Evolutionary conservation across 2,888 invertebrate species (phyloP).

Genomic region (Heteromyza rotundicornis): DNA sequence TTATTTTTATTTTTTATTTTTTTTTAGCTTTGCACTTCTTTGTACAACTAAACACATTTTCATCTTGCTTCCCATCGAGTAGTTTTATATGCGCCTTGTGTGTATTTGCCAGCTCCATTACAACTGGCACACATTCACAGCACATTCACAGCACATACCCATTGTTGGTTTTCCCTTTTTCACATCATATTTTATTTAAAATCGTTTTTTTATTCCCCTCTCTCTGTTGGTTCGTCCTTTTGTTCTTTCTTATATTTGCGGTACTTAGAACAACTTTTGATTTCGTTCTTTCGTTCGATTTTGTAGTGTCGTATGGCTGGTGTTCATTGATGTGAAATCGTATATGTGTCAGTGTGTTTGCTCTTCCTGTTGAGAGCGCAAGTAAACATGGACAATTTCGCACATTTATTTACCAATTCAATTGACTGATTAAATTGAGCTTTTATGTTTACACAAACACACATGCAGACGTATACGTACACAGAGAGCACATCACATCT

Average conservation of each 20-base stretch:
- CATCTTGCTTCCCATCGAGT: too few relatives aligned
- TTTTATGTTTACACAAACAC: neutral
- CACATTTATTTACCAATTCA: conserved; percentile 16
- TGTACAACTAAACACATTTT: too few relatives aligned
- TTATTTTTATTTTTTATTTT: too few relatives aligned
- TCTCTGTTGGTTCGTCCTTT: too few relatives aligned
- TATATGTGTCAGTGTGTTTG: neutral
- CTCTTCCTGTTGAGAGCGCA: neutral
- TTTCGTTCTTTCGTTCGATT: neutral
- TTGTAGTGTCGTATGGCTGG: neutral
- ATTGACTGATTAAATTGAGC: conserved; percentile 17
- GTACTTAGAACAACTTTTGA: neutral
- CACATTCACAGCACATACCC: too few relatives aligned
- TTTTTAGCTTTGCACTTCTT: too few relatives aligned
- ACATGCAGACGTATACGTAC: too few relatives aligned
- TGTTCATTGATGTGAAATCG: neutral
- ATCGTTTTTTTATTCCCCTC: neutral
- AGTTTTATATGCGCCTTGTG: neutral
- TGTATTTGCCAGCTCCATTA: too few relatives aligned
- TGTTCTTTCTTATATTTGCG: neutral
- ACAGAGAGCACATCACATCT: too few relatives aligned
- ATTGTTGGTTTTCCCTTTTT: too few relatives aligned
- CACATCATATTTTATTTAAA: neutral
- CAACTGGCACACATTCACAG: too few relatives aligned
- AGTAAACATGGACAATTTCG: conserved; percentile 19